These are phyloP conservation scores for Chrysopilus asiliformis DNA, from an alignment of 2,888 invertebrate species.

Conservation along the genomic window DNA sequence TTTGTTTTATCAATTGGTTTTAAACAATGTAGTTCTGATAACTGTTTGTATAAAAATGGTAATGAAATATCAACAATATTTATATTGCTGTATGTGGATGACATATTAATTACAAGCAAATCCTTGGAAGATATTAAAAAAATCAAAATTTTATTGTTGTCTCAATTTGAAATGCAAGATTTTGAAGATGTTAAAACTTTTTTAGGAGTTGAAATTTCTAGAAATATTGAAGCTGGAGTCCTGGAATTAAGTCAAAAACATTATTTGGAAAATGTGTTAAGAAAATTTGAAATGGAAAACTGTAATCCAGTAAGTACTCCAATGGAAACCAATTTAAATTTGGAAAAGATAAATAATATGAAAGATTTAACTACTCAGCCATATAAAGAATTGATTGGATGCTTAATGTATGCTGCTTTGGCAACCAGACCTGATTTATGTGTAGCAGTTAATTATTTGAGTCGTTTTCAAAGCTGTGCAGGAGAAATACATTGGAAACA, in stretches of 20 bases:
- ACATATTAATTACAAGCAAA: too few species aligned
- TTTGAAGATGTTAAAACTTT: too few species aligned
- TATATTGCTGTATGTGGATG: too few species aligned
- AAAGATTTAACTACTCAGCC: background rate
- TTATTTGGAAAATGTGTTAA: background rate
- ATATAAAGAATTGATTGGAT: conserved; percentile 4
- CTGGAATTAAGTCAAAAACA: background rate
- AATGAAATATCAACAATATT: too few species aligned
- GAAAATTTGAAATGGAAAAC: too few species aligned
- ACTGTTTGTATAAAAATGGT: background rate
- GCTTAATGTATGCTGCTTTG: conserved; percentile 6
- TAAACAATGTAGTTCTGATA: too few species aligned
- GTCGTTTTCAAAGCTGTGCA: conserved; percentile 10
- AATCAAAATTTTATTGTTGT: too few species aligned
- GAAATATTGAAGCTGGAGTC: background rate
- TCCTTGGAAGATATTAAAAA: too few species aligned
- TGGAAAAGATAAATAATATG: background rate
- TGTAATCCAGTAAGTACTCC: too few species aligned
- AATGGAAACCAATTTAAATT: too few species aligned
- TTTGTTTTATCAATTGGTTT: conserved; percentile 1
- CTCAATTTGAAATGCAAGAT: too few species aligned
- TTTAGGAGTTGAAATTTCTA: too few species aligned
- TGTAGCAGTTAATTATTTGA: conserved; percentile 10
- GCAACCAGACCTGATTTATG: conserved; percentile 11
- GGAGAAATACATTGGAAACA: conserved; percentile 7